Evolutionary conservation across 2,888 invertebrate genomes (phyloP), one percentile per base, ranked within the genome.

Genomic region (Phortica magna): DNA sequence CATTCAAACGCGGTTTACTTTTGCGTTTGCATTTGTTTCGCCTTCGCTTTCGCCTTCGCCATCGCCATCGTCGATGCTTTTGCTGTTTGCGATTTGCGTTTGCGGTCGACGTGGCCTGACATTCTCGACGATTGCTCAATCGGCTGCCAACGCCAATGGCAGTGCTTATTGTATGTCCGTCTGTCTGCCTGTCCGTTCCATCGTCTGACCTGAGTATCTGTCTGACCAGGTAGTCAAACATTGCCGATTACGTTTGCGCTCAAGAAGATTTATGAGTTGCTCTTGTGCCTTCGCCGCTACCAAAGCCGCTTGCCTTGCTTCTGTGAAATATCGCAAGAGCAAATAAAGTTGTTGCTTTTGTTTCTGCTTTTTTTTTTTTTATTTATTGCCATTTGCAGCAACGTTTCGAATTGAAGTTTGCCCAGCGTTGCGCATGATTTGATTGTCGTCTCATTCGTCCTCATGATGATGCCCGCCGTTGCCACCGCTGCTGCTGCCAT

Each of bases 251-350:
- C 73, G 59, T 68, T 57, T 76, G 42, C 67, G 67, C 64, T 64
- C 77, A 77, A 65, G 77, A 80, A 89, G 88, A 88, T 89, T 89
- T 88, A 88, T 88, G 89, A 88, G 87, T 82, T 82, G 80, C 81
- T 80, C 79, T 77, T 78, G 77, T 65, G 74, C 61, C 22, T 64
- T 59, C 64, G 64, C 19, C 12, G 19, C 22, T 39, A 14, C 31
- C n/a, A 12, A n/a, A 31, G 7, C 22, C n/a, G 55, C 14, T 57
- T 55, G 55, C 22, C 53, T 17, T 55, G 22, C 14, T 14, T n/a
- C 17, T 70, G 48, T 17, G 39, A 43, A 59, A 61, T 75, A 57
- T 75, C 68, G 78, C 78, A 79, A 79, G 79, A 77, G 53, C 87
- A 83, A 82, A 84, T 89, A 89, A 88, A 88, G 84, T 67, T 17